Evolutionary conservation across 2,888 invertebrate species (phyloP).

Genomic region (Thymelicus sylvestris): DNA sequence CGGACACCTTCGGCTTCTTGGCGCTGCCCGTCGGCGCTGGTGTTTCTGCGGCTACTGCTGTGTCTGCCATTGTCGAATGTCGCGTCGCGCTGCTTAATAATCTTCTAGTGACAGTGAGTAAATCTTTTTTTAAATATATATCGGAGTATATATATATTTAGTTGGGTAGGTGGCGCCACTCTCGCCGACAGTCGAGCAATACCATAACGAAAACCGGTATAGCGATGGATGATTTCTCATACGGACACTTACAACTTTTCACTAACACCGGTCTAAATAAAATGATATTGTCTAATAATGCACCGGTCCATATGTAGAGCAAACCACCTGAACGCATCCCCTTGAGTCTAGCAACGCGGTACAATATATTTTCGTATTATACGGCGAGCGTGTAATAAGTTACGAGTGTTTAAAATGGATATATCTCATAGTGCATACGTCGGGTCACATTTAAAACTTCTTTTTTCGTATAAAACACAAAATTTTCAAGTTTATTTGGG

Average conservation of each 20-base stretch:
- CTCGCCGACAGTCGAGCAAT: slow-evolving; percentile 18
- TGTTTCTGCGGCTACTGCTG: slow-evolving; percentile 54
- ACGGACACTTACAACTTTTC: slow-evolving; percentile 42
- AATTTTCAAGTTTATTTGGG: background rate
- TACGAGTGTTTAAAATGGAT: slow-evolving; percentile 18
- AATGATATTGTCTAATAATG: background rate
- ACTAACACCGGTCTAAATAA: slow-evolving; percentile 33
- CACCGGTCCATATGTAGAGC: no score
- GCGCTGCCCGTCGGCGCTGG: slow-evolving; percentile 57
- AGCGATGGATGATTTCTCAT: slow-evolving; percentile 42
- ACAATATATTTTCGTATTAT: background rate
- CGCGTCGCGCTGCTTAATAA: no score
- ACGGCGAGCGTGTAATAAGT: no score
- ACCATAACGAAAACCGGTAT: slow-evolving; percentile 40
- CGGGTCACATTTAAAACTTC: slow-evolving; percentile 21
- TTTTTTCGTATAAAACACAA: slow-evolving; percentile 12
- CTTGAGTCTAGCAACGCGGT: background rate
- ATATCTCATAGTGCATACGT: slow-evolving; percentile 10
- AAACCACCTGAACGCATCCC: background rate
- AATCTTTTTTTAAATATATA: no score
- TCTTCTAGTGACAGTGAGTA: no score
- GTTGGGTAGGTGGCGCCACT: background rate
- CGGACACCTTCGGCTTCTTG: slow-evolving; percentile 53
- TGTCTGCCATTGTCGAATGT: slow-evolving; percentile 51
- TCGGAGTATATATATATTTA: background rate